Evolutionary conservation across 2,888 invertebrate genomes (phyloP).

Genomic region (Ametastegia equiseti): DNA sequence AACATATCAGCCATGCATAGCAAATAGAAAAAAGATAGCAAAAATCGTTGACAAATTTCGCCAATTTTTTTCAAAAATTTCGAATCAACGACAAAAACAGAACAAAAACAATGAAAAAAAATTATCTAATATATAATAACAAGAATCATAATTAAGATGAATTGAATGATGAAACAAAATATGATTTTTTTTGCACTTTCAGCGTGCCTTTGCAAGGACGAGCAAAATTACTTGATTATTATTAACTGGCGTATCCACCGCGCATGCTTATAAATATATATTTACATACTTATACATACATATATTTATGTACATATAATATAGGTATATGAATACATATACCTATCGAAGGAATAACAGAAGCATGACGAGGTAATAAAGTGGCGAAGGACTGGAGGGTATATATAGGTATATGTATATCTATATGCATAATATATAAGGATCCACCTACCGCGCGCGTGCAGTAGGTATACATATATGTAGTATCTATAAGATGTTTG

Average conservation of each 20-base stretch:
- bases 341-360: constrained; percentile 24
- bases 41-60: no score
- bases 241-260: constrained; percentile 46
- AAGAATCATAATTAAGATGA: neutral
- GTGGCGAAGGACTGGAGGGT: constrained; percentile 26
- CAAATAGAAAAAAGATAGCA: no score
- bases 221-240: neutral
- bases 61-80: no score
- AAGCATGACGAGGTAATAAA: constrained; percentile 41
- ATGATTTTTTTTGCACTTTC: neutral
- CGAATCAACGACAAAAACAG: no score
- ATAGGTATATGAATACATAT: neutral
- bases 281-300: neutral
- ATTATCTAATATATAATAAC: neutral
- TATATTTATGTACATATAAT: neutral
- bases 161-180: neutral
- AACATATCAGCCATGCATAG: no score
- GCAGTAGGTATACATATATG: neutral
- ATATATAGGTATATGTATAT: neutral
- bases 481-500: no score
- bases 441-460: constrained; percentile 23
- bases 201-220: neutral
- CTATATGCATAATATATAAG: neutral
- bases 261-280: neutral
- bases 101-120: neutral